Base-by-base conservation (phyloP, 2,113 vertebrate genomes). In the Scytalopus superciliaris region DNA sequence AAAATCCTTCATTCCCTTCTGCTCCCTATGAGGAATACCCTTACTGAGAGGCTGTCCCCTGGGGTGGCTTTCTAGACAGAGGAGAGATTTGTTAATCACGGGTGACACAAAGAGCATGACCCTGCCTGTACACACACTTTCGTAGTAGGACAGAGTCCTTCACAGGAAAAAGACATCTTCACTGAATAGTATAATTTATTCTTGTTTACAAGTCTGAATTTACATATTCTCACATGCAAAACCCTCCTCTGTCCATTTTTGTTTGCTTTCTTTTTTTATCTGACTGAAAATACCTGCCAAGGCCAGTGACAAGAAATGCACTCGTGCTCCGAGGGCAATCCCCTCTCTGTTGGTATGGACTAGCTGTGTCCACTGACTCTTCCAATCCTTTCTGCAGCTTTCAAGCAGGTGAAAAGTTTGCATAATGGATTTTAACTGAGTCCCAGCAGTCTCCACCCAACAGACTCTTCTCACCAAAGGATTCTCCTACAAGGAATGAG, bases 401-500 rank as follows among this genome's bases (percentile, higher is more conserved):
- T 84, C 7, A 2, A 78, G 37, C 30, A 52, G 53, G 17, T 15
- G 39, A 31, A 25, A 68, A 45, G 2, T 53, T 52, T 78, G 19
- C 14, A 37, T 5, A 17, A 66, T 9, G 23, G 40, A 21, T 73
- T 86, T 87, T 92, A 33, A 12, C 31, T 10, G 39, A 89, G 11
- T 31, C 31, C 21, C 30, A 83, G 44, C 40, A 74, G n/a, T 4
- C 31, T 78, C n/a, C n/a, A 75, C 16, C 3, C n/a, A n/a, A 57
- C 53, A 8, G 1, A 3, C 1, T 6, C 2, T 3, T 80, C 10
- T 3, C 23, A 37, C 3, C 30, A 33, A n/a, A 56, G 7, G 12
- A 3, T 55, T 94, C 78, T 79, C 44, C 31, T 49, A 23, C 63
- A 33, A 64, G 6, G 14, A 7, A 1, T 35, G 18, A 35, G 9